phyloP scores from a whole-genome alignment of 2,113 vertebrate genomes.

The Artemisiospiza belli region DNA sequence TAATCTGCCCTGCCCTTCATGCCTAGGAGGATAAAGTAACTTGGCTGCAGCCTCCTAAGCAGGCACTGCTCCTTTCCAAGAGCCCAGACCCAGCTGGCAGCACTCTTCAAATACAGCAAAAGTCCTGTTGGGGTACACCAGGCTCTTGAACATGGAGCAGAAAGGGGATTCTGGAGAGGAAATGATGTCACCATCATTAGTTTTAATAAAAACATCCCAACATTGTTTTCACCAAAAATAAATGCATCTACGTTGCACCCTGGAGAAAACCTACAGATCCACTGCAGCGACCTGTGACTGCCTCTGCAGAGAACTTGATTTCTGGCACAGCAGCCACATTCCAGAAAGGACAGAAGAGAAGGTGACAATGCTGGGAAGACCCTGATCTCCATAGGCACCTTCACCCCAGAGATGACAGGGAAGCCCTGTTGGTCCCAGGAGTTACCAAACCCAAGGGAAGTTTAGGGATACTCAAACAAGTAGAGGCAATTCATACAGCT shows the following conservation, averaged over 20 bases:
- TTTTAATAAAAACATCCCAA: neutral
- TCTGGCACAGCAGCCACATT: neutral
- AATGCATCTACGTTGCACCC: fast-evolving
- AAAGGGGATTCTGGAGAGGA: neutral
- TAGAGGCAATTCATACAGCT: neutral
- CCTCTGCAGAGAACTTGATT: neutral
- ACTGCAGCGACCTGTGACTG: neutral
- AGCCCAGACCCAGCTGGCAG: neutral
- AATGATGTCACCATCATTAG: neutral
- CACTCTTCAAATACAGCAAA: neutral
- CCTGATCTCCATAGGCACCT: neutral
- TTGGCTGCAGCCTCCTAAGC: neutral
- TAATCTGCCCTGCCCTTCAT: neutral
- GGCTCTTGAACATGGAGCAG: neutral
- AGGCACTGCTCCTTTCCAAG: neutral
- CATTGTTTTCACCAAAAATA: neutral
- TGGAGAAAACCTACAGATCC: neutral
- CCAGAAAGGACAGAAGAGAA: neutral
- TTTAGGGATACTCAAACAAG: neutral
- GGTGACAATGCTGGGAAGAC: neutral
- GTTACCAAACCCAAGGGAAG: neutral
- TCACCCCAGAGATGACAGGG: neutral
- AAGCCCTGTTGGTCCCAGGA: neutral
- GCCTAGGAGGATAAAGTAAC: neutral
- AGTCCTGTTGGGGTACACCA: neutral